Conservation (phyloP, 1,140 invertebrate species). For the Pogonognathellus flavescens region DNA sequence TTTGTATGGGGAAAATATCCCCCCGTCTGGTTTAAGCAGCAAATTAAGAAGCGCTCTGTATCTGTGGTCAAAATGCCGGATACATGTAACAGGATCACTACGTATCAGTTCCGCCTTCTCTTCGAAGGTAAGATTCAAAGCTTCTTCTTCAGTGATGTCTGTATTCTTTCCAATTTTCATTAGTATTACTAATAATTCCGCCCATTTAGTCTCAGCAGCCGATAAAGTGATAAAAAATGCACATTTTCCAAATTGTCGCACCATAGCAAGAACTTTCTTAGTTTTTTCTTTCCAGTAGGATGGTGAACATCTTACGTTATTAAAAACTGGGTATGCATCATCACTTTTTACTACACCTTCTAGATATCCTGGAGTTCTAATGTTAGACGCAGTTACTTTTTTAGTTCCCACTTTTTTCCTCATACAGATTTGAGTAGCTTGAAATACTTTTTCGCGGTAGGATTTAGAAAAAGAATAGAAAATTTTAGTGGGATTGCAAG, state of each 20-base stretch:
- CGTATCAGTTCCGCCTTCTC: neutral
- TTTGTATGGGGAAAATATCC: too few species aligned
- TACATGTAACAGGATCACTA: neutral
- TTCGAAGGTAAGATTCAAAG: neutral
- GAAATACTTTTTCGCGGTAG: neutral
- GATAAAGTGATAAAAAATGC: slow-evolving; percentile 57
- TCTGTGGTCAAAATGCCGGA: neutral
- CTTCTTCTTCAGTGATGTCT: slow-evolving; percentile 47
- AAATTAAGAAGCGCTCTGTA: neutral
- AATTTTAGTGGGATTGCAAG: neutral
- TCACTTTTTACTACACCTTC: neutral
- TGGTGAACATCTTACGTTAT: too few species aligned
- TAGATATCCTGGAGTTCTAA: neutral
- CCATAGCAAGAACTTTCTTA: slow-evolving; percentile 58
- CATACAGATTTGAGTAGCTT: neutral
- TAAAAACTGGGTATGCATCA: neutral
- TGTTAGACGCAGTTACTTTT: neutral
- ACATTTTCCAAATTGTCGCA: slow-evolving; percentile 51
- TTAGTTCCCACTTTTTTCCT: neutral
- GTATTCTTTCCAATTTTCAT: slow-evolving; percentile 14
- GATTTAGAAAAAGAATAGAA: neutral
- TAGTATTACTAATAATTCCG: slow-evolving; percentile 18
- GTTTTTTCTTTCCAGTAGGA: too few species aligned
- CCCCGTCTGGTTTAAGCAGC: neutral
- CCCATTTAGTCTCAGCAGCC: slow-evolving; percentile 53